A percentile compares a stretch with the other conserved stretches of the same genome.
Conservation (phyloP, 2,113 vertebrate genomes). For the Toxostoma redivivum region DNA sequence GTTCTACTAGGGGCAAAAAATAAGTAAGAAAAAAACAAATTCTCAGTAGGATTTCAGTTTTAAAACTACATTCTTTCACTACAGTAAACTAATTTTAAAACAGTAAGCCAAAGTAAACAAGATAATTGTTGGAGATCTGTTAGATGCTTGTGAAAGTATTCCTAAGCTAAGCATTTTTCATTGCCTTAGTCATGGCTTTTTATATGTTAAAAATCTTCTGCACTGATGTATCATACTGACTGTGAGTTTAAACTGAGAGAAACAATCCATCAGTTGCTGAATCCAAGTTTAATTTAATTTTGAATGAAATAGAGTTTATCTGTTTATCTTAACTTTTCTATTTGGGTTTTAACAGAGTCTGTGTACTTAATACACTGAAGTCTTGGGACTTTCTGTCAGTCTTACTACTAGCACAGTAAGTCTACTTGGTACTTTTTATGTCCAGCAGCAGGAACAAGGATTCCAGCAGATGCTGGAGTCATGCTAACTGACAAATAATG, state of each 20-base stretch:
- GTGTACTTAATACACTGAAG: not conserved
- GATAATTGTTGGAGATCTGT: not conserved
- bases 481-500: not conserved
- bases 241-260: not conserved
- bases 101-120: not conserved
- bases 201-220: not conserved
- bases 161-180: not conserved
- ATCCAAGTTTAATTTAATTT: not conserved
- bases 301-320: not conserved
- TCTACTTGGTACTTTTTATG: not conserved
- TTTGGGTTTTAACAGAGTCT: not conserved
- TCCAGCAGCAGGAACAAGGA: not conserved
- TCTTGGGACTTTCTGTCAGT: not conserved
- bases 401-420: not conserved
- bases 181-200: not conserved
- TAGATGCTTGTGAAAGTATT: not conserved
- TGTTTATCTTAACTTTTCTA: not conserved
- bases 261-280: not conserved
- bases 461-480: not conserved
- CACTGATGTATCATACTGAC: not conserved
- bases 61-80: not conserved
- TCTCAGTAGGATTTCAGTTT: not conserved
- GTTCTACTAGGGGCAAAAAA: not conserved
- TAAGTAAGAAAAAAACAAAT: not conserved
- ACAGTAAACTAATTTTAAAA: not conserved